Percentiles rank a stretch among this genome's conserved stretches.
Evolutionary conservation across 2,888 invertebrate genomes (phyloP).

Genomic region (Cylindroiulus punctatus): DNA sequence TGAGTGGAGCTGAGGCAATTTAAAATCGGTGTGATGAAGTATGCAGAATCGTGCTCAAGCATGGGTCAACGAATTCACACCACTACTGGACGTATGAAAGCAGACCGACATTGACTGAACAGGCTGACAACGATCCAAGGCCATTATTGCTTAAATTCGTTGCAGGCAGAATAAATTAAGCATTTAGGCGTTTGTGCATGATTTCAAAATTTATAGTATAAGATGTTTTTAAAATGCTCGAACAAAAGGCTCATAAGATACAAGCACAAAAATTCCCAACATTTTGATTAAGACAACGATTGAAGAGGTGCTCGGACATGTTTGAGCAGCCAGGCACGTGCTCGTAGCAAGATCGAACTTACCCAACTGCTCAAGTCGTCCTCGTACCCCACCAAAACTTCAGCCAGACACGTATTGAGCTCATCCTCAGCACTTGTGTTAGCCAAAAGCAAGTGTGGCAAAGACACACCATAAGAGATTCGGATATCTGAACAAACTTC

Average conservation of each 20-base stretch:
- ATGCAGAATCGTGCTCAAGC: slow-evolving; percentile 12
- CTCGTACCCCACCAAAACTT: background rate
- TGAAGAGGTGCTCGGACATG: background rate
- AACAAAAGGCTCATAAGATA: background rate
- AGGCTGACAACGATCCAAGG: slow-evolving; percentile 34
- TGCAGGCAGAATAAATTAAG: slow-evolving; percentile 26
- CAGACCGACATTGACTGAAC: slow-evolving; percentile 8
- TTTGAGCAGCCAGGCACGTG: background rate
- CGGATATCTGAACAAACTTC: background rate
- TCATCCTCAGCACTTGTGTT: background rate
- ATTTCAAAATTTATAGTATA: slow-evolving; percentile 1
- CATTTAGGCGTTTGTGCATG: background rate
- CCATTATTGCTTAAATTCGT: slow-evolving; percentile 36
- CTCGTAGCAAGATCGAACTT: background rate
- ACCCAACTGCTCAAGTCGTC: background rate
- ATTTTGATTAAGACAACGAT: slow-evolving; percentile 30
- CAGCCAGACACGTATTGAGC: background rate
- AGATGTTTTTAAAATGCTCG: background rate
- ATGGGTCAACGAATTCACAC: slow-evolving; percentile 11
- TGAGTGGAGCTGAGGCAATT: slow-evolving; percentile 36
- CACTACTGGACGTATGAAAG: slow-evolving; percentile 5
- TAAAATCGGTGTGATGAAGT: background rate
- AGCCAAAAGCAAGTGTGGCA: background rate
- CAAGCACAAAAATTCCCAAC: slow-evolving; percentile 3
- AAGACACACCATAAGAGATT: background rate